Evolutionary conservation across 2,113 vertebrate species (phyloP).

Genomic region (Anser brachyrhynchus): DNA sequence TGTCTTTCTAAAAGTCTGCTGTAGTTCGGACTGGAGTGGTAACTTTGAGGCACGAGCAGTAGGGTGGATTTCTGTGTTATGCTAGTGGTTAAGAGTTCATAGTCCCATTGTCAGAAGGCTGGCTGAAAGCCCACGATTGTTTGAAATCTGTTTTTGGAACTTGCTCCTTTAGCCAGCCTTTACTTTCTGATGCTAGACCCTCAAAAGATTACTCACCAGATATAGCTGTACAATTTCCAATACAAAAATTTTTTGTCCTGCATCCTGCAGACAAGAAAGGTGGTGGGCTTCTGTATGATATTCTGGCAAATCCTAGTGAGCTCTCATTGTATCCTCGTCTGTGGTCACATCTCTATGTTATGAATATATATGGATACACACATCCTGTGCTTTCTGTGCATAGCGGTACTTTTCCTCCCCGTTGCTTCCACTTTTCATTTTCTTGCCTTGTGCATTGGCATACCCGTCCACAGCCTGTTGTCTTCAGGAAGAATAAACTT

Average conservation of each 20-base stretch:
- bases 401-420: background rate
- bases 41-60: background rate
- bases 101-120: background rate
- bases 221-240: background rate
- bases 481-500: background rate
- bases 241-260: background rate
- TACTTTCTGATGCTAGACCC: background rate
- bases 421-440: background rate
- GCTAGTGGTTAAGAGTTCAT: background rate
- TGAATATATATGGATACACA: background rate
- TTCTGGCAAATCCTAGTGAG: background rate
- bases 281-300: background rate
- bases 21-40: background rate
- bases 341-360: background rate
- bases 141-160: background rate
- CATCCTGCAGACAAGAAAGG: background rate
- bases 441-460: background rate
- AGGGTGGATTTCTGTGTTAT: background rate
- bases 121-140: background rate
- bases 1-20: background rate
- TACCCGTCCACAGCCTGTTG: background rate
- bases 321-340: background rate
- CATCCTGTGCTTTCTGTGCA: background rate
- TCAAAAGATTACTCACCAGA: background rate
- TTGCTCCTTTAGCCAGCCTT: background rate